These are phyloP conservation scores for human DNA, from an alignment of 2,113 vertebrate genomes.

Conservation along the genomic window DNA sequence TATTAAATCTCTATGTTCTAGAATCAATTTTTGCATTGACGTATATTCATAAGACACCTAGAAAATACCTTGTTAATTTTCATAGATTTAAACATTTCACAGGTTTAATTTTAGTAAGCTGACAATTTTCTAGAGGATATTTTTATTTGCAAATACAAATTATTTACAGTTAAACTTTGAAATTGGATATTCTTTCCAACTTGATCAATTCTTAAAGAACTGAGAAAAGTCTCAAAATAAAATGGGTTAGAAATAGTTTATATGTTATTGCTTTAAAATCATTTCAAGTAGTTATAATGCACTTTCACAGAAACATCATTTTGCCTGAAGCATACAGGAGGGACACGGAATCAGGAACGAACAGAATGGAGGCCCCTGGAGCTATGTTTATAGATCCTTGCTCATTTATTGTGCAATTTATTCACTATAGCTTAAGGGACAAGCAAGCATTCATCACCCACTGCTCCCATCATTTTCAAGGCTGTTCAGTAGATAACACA, in stretches of 20 bases:
- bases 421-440: background rate
- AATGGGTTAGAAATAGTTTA: background rate
- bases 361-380: background rate
- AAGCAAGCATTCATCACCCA: background rate
- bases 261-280: background rate
- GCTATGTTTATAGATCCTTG: background rate
- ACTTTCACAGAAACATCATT: background rate
- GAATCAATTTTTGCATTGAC: background rate
- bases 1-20: background rate
- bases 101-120: background rate
- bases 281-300: background rate
- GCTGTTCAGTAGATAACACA: background rate
- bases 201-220: background rate
- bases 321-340: background rate
- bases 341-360: background rate
- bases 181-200: background rate
- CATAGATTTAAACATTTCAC: background rate
- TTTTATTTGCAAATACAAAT: background rate
- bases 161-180: background rate
- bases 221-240: background rate
- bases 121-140: background rate
- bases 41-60: background rate
- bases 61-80: background rate
- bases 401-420: background rate
- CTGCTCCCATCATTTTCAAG: background rate